Percentiles rank a stretch among this genome's conserved stretches.
These are phyloP conservation scores for Diadema setosum DNA, from an alignment of 35 echinoderm and acorn worm genomes.

Conservation along the genomic window DNA sequence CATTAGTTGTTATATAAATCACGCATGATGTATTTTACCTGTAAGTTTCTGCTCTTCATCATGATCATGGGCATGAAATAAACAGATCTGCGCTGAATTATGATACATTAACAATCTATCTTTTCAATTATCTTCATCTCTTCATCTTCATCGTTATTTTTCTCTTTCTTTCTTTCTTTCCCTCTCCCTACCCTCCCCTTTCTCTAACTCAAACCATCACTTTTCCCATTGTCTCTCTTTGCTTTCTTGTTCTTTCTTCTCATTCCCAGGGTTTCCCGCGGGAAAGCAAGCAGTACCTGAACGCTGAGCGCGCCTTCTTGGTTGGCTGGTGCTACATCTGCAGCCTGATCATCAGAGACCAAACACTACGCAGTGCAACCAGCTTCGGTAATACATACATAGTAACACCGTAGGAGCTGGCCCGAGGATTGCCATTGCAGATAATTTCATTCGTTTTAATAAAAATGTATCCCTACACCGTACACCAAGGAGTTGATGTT, in stretches of 20 bases:
- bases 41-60: too few relatives aligned
- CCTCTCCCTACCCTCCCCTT: neutral
- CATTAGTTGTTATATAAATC: too few relatives aligned
- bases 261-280: neutral
- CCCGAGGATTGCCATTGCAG: too few relatives aligned
- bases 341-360: slow-evolving; percentile 73
- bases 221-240: neutral
- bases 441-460: too few relatives aligned
- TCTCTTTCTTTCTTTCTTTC: neutral
- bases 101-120: too few relatives aligned
- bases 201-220: neutral
- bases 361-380: slow-evolving; percentile 76
- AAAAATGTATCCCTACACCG: too few relatives aligned
- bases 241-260: neutral
- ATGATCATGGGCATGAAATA: too few relatives aligned
- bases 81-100: too few relatives aligned
- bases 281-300: neutral
- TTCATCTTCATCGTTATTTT: neutral
- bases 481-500: too few relatives aligned
- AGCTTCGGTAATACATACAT: slow-evolving; percentile 96
- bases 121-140: neutral
- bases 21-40: too few relatives aligned
- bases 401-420: too few relatives aligned
- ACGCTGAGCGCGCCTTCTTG: slow-evolving; percentile 21
- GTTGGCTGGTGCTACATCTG: slow-evolving; percentile 72